phyloP scores from a whole-genome alignment of 2,113 vertebrate genomes.

The Ranitomeya variabilis region DNA sequence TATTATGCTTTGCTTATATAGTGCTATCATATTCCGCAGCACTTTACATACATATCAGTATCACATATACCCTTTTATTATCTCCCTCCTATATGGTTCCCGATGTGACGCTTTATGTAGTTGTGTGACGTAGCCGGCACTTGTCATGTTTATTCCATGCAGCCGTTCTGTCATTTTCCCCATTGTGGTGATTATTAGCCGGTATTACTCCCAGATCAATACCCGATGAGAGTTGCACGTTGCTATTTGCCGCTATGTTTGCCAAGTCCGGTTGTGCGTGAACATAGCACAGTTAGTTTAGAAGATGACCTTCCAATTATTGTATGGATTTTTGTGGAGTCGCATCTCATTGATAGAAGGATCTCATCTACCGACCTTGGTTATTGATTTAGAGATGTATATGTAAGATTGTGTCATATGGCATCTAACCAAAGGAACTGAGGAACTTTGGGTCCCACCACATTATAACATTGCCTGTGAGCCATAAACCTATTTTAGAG shows the following conservation, averaged over 20 bases:
- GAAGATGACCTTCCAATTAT: conserved; percentile 11
- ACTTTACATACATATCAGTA: background rate
- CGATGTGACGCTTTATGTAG: background rate
- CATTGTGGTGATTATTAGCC: background rate
- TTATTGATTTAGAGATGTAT: background rate
- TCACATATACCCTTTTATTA: background rate
- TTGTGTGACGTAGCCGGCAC: background rate
- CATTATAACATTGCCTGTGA: too few relatives aligned
- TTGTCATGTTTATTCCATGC: background rate
- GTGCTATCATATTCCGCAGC: too few relatives aligned
- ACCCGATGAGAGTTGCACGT: background rate
- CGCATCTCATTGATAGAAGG: background rate
- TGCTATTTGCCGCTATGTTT: background rate
- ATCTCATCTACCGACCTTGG: too few relatives aligned
- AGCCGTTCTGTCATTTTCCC: background rate
- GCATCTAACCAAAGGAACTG: background rate
- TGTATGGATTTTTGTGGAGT: conserved; percentile 10
- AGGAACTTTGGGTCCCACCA: too few relatives aligned
- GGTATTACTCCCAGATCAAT: conserved; percentile 1
- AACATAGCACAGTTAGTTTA: conserved; percentile 11
- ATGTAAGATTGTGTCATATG: background rate
- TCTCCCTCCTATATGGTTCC: too few relatives aligned
- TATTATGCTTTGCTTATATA: too few relatives aligned
- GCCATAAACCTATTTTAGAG: too few relatives aligned
- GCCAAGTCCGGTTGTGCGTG: background rate